Evolutionary conservation across 2,797 vertebrate species (phyloP), one percentile per base, ranked within the genome.

Genomic region (Fistularia tabacaria): DNA sequence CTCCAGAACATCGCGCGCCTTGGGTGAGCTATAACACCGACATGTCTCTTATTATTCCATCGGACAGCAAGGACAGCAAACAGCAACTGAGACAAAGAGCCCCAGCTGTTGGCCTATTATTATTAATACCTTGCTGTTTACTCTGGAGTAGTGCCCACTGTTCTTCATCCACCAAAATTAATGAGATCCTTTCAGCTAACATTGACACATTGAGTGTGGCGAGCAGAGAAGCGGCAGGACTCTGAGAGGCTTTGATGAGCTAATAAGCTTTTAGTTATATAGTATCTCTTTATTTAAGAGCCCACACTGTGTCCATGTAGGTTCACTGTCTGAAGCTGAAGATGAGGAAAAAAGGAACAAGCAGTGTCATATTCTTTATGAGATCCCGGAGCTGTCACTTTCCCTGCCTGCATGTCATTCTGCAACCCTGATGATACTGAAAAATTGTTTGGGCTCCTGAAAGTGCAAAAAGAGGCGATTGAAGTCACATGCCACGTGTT

Each of bases 181-280:
- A 82, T 79, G 69, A 87, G 73, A 83, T 86, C 78, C 74, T 81
- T 76, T 84, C 60, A 62, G 79, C 83, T 76, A 87, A 85, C 79
- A 88, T 81, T 77, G 74, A 80, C 73, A 71, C 66, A 65, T 73
- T 80, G 49, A 76, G 62, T 50, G 54, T 48, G 15, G 69, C 49
- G 43, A 57, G 59, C 14, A 0, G 49, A 14, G 57, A 49, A 15
- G 40, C 45, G 46, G 40, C 47, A 46, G 46, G 57, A 36, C 9
- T 51, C 53, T 56, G 46, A 51, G 62, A 64, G 51, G 64, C 61
- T 82, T 80, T 79, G 74, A 79, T 70, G 69, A 73, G 63, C 61
- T 70, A 73, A 67, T 83, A 82, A 74, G 76, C 72, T 80, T 67
- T 74, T 74, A 73, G 57, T 69, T 76, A 79, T 53, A 69, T 9